Conservation (phyloP, 1,140 invertebrate species). For the Drosophila serrata region DNA sequence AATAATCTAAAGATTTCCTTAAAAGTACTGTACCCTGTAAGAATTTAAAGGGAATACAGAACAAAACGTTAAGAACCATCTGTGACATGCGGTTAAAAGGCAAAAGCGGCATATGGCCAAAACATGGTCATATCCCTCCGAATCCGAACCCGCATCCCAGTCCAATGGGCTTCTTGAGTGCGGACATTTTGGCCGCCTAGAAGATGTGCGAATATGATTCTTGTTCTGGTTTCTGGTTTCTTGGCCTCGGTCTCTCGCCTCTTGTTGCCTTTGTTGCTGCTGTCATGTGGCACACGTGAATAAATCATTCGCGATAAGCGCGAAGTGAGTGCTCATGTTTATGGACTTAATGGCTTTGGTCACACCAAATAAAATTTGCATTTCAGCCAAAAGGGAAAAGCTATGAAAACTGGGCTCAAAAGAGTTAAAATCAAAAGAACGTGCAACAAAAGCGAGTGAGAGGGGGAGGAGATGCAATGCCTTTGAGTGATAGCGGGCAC, state of each 20-base stretch:
- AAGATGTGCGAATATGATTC: conserved; percentile 39
- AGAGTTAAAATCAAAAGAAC: conserved; percentile 6
- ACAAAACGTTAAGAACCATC: conserved; percentile 17
- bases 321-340: conserved; percentile 58
- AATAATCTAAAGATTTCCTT: background rate
- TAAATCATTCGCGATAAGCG: conserved; percentile 78
- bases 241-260: conserved; percentile 20
- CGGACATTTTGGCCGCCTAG: conserved; percentile 71
- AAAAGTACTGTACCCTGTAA: conserved; percentile 3
- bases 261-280: conserved; percentile 35
- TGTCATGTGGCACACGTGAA: conserved; percentile 59
- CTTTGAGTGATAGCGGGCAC: conserved; percentile 46
- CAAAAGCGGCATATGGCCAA: conserved; percentile 35
- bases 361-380: conserved; percentile 55
- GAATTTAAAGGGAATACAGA: background rate
- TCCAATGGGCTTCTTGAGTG: conserved; percentile 36
- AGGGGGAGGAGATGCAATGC: conserved; percentile 33
- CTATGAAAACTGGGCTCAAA: conserved; percentile 5
- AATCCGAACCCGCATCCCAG: background rate
- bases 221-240: conserved; percentile 23
- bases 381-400: conserved; percentile 22
- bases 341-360: conserved; percentile 56
- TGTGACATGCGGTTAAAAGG: conserved; percentile 30
- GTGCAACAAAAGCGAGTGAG: background rate
- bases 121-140: conserved; percentile 2